phyloP scores from a whole-genome alignment of 2,888 invertebrate species.

The Drosophila prolongata region DNA sequence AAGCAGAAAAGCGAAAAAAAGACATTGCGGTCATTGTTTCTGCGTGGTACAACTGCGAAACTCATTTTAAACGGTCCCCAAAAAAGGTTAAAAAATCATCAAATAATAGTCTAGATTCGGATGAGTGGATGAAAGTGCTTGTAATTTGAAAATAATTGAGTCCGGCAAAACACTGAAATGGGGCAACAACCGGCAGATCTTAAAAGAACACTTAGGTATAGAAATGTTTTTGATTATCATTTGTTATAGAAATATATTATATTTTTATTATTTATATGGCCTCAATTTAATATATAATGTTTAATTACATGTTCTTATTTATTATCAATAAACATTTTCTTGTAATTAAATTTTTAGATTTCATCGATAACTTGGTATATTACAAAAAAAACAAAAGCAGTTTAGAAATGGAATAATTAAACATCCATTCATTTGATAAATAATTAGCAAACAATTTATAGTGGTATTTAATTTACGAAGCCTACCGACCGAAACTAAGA shows the following conservation, averaged over 20 bases:
- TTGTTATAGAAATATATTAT: background rate
- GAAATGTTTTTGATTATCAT: too few relatives aligned
- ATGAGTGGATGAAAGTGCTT: constrained; percentile 33
- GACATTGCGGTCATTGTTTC: constrained; percentile 56
- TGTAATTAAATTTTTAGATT: background rate
- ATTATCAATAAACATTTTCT: too few relatives aligned
- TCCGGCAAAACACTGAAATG: constrained; percentile 5
- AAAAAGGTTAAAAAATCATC: constrained; percentile 19
- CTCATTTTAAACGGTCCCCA: constrained; percentile 24
- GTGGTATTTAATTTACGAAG: background rate
- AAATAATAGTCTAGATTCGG: constrained; percentile 20
- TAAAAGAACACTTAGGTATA: background rate
- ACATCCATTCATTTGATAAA: background rate
- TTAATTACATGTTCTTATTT: too few relatives aligned
- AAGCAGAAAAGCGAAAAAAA: constrained; percentile 34
- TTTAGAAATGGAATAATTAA: background rate
- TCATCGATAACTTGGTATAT: background rate
- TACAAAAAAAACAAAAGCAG: too few relatives aligned
- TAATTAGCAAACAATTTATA: background rate
- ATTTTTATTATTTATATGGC: too few relatives aligned
- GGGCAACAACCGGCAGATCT: background rate
- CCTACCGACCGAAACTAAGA: background rate
- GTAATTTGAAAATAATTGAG: constrained; percentile 39
- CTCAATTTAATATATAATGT: too few relatives aligned
- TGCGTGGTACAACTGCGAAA: constrained; percentile 26